Base-by-base conservation (phyloP, 2,888 invertebrate genomes). In the Agriopis leucophaearia region DNA sequence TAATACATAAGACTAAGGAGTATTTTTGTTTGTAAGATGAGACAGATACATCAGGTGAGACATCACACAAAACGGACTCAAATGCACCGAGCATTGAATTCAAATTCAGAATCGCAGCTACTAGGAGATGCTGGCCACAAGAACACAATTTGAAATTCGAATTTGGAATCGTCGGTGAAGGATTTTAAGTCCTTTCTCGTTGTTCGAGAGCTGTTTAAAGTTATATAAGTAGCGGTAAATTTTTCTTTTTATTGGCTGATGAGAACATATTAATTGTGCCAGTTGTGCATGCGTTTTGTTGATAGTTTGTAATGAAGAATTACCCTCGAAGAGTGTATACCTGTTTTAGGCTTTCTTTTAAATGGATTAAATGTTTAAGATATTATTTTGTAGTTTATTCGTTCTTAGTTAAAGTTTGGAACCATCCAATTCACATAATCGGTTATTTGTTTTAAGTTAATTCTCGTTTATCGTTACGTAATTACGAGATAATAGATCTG, bases 61-160 rank as follows among this genome's bases (percentile, higher is more conserved):
- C 77, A 74, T 79, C 83, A 81, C 76, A 80, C 78, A 82, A 86
- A 87, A 83, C 80, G 74, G 79, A 86, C 86, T 83, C 80, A 84
- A 87, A 81, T 79, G 78, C 81, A 81, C 73, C 80, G 78, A 79
- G 76, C 79, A 84, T 85, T 85, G 83, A 83, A 86, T 82, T 85
- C 83, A 84, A 83, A 86, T 75, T 75, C 60, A 71, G 62, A 72
- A 71, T 72, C 72, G 68, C 71, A 67, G 76, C 73, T 74, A 75
- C 74, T 78, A 80, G 82, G 85, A 86, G 87, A 87, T 85, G 85
- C 85, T 85, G 81, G 84, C 83, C 85, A 81, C 87, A 88, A 86
- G 88, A 88, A 86, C 86, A 89, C 89, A 91, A 92, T 91, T 92
- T 92, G 88, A 91, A 91, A 91, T 92, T 92, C 91, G 90, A 87